phyloP scores from a whole-genome alignment of 2,113 vertebrate genomes.

The Empidonax traillii region DNA sequence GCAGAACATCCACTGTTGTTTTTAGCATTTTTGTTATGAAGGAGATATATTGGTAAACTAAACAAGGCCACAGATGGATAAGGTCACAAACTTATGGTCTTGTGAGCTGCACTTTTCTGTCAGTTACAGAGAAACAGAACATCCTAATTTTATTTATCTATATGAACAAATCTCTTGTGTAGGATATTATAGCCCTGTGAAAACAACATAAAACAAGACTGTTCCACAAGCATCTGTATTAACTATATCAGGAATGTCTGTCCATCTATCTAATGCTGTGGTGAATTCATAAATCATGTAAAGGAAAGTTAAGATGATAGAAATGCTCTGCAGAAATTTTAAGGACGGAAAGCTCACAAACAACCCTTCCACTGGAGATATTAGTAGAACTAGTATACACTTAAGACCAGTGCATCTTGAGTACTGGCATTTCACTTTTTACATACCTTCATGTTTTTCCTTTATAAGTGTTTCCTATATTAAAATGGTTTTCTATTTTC shows the following conservation, averaged over 20 bases:
- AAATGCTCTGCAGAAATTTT: not conserved
- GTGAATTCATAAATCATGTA: not conserved
- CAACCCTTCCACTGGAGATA: accelerated
- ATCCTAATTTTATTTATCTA: not conserved
- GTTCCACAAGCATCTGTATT: not conserved
- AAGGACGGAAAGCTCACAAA: not conserved
- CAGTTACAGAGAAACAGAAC: not conserved
- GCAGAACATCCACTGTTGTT: not conserved
- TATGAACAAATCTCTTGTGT: not conserved
- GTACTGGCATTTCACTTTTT: not conserved
- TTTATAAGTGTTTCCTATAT: not conserved
- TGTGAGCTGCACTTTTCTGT: not conserved
- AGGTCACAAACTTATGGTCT: not conserved
- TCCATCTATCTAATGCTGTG: not conserved
- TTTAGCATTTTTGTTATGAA: not conserved
- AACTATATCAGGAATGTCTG: not conserved
- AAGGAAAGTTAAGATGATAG: not conserved
- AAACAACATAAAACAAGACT: not conserved
- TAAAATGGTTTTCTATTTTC: not conserved
- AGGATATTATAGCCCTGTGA: not conserved
- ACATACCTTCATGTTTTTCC: not conserved
- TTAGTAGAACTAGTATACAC: not conserved
- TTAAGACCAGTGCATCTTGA: not conserved
- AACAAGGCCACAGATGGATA: not conserved
- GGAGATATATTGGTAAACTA: not conserved